Conservation (phyloP, 1,140 invertebrate genomes). For the Cydia pomonella region DNA sequence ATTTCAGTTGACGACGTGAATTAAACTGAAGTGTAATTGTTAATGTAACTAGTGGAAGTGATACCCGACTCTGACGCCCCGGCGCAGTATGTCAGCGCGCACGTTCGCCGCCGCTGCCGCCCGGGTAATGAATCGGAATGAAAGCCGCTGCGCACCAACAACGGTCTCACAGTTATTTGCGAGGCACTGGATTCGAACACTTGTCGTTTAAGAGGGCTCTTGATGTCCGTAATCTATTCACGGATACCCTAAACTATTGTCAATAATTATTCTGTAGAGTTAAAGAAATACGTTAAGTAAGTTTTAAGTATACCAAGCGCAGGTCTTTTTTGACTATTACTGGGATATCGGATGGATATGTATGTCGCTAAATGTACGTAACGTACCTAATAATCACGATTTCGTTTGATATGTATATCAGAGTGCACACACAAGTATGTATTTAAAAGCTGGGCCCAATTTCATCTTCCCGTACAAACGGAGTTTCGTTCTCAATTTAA, state of each 20-base stretch:
- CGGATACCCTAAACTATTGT: neutral
- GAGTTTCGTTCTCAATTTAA: too few species aligned
- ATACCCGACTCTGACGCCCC: conserved; percentile 31
- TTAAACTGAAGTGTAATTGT: conserved; percentile 66
- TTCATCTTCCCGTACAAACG: too few species aligned
- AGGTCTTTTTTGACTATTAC: too few species aligned
- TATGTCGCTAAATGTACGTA: too few species aligned
- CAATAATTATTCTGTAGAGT: neutral
- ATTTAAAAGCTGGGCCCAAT: too few species aligned
- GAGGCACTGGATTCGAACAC: conserved; percentile 10
- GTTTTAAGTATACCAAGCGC: too few species aligned
- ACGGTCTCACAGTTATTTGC: conserved; percentile 8
- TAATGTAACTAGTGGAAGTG: conserved; percentile 51
- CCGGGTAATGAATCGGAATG: conserved; percentile 28
- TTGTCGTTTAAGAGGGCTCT: neutral
- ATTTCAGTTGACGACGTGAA: conserved; percentile 55
- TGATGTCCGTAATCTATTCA: neutral
- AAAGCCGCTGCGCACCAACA: conserved; percentile 2
- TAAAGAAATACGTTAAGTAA: neutral
- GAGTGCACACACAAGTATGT: too few species aligned
- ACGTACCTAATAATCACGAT: too few species aligned
- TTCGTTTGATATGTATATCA: too few species aligned
- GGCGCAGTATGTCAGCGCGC: conserved; percentile 11
- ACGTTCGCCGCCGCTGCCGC: neutral
- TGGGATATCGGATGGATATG: too few species aligned